phyloP scores from a whole-genome alignment of 1,140 invertebrate genomes.

The Calephelis nemesis region DNA sequence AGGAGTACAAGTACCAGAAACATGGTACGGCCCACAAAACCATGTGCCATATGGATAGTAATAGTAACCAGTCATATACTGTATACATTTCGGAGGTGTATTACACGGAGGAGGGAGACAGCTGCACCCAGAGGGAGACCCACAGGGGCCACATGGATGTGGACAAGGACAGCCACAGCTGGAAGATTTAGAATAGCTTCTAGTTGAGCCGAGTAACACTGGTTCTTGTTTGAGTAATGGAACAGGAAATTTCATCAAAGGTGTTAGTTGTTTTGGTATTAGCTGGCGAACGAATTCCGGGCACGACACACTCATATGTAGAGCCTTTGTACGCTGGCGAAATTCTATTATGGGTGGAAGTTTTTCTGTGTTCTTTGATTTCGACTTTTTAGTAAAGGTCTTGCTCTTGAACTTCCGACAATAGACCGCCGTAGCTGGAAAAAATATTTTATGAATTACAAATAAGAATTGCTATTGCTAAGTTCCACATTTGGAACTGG shows the following conservation, averaged over 20 bases:
- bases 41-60: slow-evolving; percentile 69
- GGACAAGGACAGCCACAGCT: slow-evolving; percentile 39
- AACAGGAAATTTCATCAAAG: background rate
- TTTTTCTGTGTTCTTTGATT: background rate
- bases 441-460: background rate
- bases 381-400: background rate
- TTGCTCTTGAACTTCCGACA: background rate
- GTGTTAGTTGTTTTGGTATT: background rate
- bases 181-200: slow-evolving; percentile 36
- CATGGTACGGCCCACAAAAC: slow-evolving; percentile 69
- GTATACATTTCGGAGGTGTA: slow-evolving; percentile 52
- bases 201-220: background rate
- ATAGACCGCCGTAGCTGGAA: background rate
- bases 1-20: slow-evolving; percentile 41
- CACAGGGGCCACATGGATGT: slow-evolving; percentile 45
- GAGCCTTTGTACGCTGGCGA: background rate
- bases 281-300: background rate
- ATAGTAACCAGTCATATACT: slow-evolving; percentile 70
- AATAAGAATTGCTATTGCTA: too few species aligned
- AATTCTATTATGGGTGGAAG: background rate
- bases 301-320: background rate
- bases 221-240: background rate
- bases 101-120: slow-evolving; percentile 61
- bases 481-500: too few species aligned
- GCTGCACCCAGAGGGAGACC: slow-evolving; percentile 40